Conservation (phyloP, 2,113 vertebrate genomes). For the Merops nubicus region DNA sequence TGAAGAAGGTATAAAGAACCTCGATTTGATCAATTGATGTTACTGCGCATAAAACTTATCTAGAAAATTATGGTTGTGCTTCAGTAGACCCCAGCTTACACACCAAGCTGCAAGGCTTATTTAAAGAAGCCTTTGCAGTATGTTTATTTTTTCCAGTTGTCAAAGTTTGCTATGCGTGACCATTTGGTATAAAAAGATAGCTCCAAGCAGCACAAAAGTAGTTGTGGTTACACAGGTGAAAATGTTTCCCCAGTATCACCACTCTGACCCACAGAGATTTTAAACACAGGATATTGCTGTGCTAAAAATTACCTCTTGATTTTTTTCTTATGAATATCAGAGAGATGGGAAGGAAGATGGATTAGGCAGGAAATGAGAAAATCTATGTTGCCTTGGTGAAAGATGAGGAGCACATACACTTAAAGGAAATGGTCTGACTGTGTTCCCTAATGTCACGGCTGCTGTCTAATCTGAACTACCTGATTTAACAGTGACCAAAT, state of each 20-base stretch:
- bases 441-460: not conserved
- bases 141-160: not conserved
- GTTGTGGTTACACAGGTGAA: not conserved
- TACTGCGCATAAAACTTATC: not conserved
- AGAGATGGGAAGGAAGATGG: not conserved
- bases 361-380: conserved; percentile 66
- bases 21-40: not conserved
- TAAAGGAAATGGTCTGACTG: not conserved
- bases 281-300: conserved; percentile 48
- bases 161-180: not conserved
- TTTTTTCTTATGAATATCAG: conserved; percentile 12
- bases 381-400: not conserved
- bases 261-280: not conserved
- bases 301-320: not conserved
- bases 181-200: not conserved
- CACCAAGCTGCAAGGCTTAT: not conserved
- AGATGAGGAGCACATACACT: not conserved
- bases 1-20: not conserved
- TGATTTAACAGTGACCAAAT: not conserved
- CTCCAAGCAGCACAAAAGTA: not conserved
- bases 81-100: not conserved
- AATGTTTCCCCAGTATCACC: not conserved
- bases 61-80: not conserved
- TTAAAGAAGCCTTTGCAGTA: not conserved
- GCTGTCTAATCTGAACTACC: not conserved